phyloP scores from a whole-genome alignment of 1,140 invertebrate genomes.

The Drosophila teissieri region DNA sequence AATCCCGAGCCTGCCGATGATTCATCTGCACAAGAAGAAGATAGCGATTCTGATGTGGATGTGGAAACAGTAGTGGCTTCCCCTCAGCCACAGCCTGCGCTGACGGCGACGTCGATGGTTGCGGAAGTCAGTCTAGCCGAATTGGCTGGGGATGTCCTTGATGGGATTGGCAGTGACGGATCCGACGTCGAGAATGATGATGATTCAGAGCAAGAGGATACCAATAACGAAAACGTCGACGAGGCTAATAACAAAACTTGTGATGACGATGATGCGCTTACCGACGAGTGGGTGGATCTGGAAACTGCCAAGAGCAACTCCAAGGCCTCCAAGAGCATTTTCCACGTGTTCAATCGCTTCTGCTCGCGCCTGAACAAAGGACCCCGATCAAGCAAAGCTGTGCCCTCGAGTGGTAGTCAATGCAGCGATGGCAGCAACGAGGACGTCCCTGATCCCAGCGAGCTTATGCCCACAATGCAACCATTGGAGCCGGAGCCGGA shows the following conservation, averaged over 20 bases:
- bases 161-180: conserved; percentile 51
- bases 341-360: conserved; percentile 35
- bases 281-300: conserved; percentile 54
- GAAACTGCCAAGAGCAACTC: conserved; percentile 3
- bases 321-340: conserved; percentile 18
- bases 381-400: neutral
- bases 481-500: conserved; percentile 12
- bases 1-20: neutral
- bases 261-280: neutral
- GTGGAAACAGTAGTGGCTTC: neutral
- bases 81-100: neutral
- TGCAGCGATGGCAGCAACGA: conserved; percentile 6
- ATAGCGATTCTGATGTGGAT: neutral
- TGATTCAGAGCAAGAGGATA: neutral
- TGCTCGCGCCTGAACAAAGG: conserved; percentile 31
- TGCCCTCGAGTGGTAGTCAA: neutral
- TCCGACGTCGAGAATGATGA: conserved; percentile 8
- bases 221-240: neutral
- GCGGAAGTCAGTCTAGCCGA: neutral
- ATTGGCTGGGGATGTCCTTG: conserved; percentile 9
- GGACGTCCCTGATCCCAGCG: conserved; percentile 19
- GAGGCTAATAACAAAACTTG: no score
- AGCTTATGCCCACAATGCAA: conserved; percentile 30
- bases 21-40: neutral
- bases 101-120: no score